These are phyloP conservation scores for Apamea anceps DNA, from an alignment of 2,888 invertebrate species.

Conservation along the genomic window DNA sequence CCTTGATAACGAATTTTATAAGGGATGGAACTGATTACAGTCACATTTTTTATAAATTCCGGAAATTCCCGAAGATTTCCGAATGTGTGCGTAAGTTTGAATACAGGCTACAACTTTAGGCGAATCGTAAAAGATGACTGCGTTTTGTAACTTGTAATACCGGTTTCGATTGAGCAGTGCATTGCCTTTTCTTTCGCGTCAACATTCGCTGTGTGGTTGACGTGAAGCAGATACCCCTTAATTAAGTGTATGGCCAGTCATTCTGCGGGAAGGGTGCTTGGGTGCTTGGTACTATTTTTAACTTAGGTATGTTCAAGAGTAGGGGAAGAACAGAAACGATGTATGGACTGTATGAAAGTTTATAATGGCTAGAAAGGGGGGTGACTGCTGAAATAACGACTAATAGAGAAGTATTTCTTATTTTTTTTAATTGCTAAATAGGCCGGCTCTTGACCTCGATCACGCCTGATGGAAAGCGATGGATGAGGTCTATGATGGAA, in stretches of 20 bases:
- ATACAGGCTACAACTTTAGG: constrained; percentile 26
- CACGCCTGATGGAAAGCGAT: no score
- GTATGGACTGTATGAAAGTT: not conserved
- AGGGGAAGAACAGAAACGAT: not conserved
- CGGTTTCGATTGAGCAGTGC: constrained; percentile 51
- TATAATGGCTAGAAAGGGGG: not conserved
- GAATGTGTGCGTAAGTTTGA: constrained; percentile 26
- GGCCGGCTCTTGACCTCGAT: no score
- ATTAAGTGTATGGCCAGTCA: constrained; percentile 22
- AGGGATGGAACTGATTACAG: no score
- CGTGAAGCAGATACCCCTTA: constrained; percentile 39
- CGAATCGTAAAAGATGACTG: constrained; percentile 36
- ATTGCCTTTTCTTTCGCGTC: constrained; percentile 46
- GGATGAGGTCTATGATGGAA: no score
- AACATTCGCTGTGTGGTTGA: constrained; percentile 17
- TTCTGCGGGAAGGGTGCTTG: constrained; percentile 32
- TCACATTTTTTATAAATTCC: not conserved
- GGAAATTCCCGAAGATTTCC: not conserved
- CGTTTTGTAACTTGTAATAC: constrained; percentile 51
- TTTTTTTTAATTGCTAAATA: no score
- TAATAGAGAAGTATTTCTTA: no score
- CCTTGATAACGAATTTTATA: constrained; percentile 17
- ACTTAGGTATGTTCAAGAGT: not conserved
- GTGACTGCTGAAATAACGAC: no score
- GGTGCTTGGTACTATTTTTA: constrained; percentile 26